These are phyloP conservation scores for Buceros bicornis DNA, from an alignment of 2,797 vertebrate species.

Conservation along the genomic window DNA sequence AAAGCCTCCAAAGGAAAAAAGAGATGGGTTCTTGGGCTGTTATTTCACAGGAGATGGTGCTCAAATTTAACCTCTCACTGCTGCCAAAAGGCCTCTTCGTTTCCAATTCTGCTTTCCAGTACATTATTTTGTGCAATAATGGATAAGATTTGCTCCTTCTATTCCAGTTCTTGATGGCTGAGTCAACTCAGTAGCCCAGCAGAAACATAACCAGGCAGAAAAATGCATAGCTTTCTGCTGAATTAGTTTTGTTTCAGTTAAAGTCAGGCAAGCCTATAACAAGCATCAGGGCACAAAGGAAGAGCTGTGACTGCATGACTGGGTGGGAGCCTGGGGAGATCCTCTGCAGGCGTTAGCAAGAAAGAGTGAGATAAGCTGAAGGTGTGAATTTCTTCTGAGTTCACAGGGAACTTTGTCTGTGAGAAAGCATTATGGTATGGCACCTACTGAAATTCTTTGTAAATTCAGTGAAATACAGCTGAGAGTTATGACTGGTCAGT, in stretches of 20 bases:
- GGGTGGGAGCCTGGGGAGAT: not conserved
- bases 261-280: not conserved
- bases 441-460: not conserved
- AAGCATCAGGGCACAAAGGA: not conserved
- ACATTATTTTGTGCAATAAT: not conserved
- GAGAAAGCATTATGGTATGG: not conserved
- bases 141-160: not conserved
- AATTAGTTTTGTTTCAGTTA: not conserved
- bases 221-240: not conserved
- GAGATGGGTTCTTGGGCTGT: not conserved
- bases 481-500: not conserved
- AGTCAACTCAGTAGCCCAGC: not conserved
- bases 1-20: not conserved
- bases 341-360: not conserved
- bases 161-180: not conserved
- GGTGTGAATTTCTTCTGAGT: not conserved
- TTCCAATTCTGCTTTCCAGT: not conserved
- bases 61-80: not conserved
- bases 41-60: not conserved
- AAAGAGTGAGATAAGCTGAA: not conserved
- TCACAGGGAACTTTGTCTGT: not conserved
- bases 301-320: not conserved
- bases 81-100: not conserved
- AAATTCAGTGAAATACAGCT: not conserved
- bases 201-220: not conserved